Evolutionary conservation across 2,113 vertebrate species (phyloP), one percentile per base, ranked within the genome.

Genomic region (Rhea americana): DNA sequence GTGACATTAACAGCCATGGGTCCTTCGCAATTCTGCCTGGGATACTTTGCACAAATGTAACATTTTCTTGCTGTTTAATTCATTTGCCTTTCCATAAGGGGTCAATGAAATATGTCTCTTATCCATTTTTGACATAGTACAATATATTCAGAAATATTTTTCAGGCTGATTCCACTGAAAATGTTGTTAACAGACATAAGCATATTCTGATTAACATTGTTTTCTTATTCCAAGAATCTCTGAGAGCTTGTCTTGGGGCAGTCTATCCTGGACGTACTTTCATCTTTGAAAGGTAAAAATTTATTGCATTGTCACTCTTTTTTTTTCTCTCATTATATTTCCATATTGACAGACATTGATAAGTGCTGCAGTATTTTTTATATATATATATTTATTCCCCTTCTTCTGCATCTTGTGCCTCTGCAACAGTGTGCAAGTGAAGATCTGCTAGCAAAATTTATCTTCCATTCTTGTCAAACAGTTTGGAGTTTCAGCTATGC

Each of bases 11-110:
- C 59, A 85, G 39, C 8, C 25, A 21, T 0, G 1, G 13, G 5
- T 61, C 83, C 47, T 75, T 81, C 0, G 0, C 65, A 84, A 39
- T 22, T 12, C 16, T 39, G 12, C 26, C n/a, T 59, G 3, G 2
- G 13, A 32, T 63, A 41, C 21, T 59, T 87, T 55, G 24, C 65
- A 65, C 47, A 83, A 85, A 77, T 41, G 15, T 8, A 66, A 77
- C n/a, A 55, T 81, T 87, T 90, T 39, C 11, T 15, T 53, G 20
- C 18, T 39, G 50, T 39, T 68, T 68, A 45, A 48, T 68, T 14
- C 22, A 22, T 12, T 51, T 81, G 4, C 5, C 55, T 47, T 47
- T 59, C 30, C 21, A 9, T 30, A 24, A 39, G 43, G 28, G 17
- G 12, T 76, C 24, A 66, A 89, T 48, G 73, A 91, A 91, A 83